Base-by-base conservation (phyloP, 2,888 invertebrate species). In the Leptura quadrifasciata region DNA sequence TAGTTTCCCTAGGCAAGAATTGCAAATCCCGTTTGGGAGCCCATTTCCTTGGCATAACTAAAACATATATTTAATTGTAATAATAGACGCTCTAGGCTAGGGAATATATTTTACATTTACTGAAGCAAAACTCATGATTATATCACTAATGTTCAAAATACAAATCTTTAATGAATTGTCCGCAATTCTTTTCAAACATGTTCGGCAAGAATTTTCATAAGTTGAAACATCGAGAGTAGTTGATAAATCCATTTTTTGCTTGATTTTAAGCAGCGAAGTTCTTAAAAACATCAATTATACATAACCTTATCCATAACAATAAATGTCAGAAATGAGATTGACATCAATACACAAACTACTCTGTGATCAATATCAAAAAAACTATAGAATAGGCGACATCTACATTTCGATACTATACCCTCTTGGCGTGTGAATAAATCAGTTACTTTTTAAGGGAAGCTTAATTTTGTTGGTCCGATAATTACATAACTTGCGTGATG, bases 1-100 rank as follows among this genome's bases (percentile, higher is more conserved):
- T 21, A 76, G 27, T 57, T 73, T 68, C 20, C 73, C 68, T 12
- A 73, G 8, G n/a, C 76, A 76, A 24, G 5, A 21, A 18, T 57
- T 20, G 58, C 76, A 76, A 17, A 76, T 69, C 31, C 63, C 63
- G n/a, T 57, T 76, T 24, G 76, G 73, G 12, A 76, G 39, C 12
- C 52, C 39, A n/a, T 69, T 58, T 21, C 55, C 64, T 58, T 76
- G 57, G 17, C 9, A 24, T 18, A 76, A n/a, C 76, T 76, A 69
- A 69, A 76, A 73, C 47, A 39, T 20, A 39, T 4, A 55, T 17
- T 17, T 2, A 21, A 21, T 67, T 31, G 27, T 31, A 31, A 21
- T 15, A 18, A 47, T 24, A 65, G 12, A 18, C 8, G 2, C 8
- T 31, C 6, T 17, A 54, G 5, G n/a, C 27, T 1, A 8, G 17